Evolutionary conservation across 1,140 invertebrate genomes (phyloP), one percentile per base, ranked within the genome.

Genomic region (Drosophila nannoptera): DNA sequence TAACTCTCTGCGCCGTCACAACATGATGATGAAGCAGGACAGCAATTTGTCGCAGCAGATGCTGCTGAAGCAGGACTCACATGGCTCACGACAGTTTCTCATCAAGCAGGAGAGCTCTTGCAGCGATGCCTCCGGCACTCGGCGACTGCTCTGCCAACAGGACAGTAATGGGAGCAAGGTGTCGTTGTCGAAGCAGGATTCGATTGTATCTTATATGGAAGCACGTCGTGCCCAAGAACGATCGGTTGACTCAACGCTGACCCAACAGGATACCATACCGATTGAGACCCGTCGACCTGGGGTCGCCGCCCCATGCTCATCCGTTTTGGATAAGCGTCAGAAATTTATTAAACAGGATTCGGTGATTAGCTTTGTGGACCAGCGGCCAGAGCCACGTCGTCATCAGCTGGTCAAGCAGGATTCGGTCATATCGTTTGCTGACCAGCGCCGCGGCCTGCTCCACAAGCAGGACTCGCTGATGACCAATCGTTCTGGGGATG

Each of bases 291-390:
- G 82, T 4, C 86, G 82, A 1, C 67, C 53, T 0, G 76, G 67
- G 0, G 56, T 72, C 11, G 38, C 55, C 60, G 35, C 73, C 31
- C 48, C 73, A 2, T 58, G 73, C 31, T 54, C 73, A 12, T 74
- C 74, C 36, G 14, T 83, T 32, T n/a, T 80, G 7, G 80, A 88
- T 40, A 89, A 89, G 29, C 67, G 88, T 0, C 88, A 89, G 50
- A 88, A 89, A 29, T 86, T 89, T 45, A 87, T 89, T 0, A 89
- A 89, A 59, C 88, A 89, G 74, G 88, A 89, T 66, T 89, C 88
- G 38, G 87, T 89, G 16, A 87, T 89, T 14, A 89, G 88, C 7
- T 89, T 89, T 68, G 88, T 88, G 14, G 88, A 89, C 58, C 86
- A 89, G 66, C 81, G 88, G 31, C 88, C 87, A 9, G 88, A 89